phyloP scores from a whole-genome alignment of 35 echinoderm and acorn worm genomes.

The Apostichopus californicus region DNA sequence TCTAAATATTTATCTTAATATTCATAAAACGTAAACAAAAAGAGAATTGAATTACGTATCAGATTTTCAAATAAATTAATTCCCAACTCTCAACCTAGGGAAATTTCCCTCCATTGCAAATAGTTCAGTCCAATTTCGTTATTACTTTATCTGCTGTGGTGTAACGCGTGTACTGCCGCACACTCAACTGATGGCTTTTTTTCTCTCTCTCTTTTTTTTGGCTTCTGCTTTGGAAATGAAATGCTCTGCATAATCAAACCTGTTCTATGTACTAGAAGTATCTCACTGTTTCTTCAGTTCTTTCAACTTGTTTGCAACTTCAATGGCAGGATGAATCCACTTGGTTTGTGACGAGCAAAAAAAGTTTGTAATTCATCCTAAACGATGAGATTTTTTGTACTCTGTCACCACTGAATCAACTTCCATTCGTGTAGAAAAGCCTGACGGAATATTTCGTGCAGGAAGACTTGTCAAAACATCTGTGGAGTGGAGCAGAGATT shows the following conservation, averaged over 20 bases:
- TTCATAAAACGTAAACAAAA: not conserved
- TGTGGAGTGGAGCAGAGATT: not conserved
- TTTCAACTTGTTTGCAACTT: conserved; percentile 54
- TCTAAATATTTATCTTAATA: not conserved
- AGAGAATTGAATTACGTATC: not conserved
- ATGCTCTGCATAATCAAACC: conserved; percentile 49
- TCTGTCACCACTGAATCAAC: conserved; percentile 9
- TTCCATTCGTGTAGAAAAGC: not conserved
- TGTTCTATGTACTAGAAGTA: conserved; percentile 26
- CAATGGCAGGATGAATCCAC: conserved; percentile 19
- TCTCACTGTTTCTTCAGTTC: not conserved
- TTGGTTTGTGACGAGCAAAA: conserved; percentile 3
- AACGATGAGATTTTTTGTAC: not conserved
- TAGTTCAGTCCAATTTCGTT: conserved; percentile 43
- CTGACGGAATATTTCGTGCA: not conserved
- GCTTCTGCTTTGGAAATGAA: conserved; percentile 5
- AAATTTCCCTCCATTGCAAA: not conserved
- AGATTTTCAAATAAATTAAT: conserved; percentile 36
- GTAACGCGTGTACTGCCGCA: conserved; percentile 11
- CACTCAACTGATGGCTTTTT: conserved; percentile 10
- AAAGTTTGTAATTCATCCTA: conserved; percentile 34
- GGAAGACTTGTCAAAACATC: not conserved
- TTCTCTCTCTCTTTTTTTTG: conserved; percentile 12
- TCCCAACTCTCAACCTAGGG: not conserved
- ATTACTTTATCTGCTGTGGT: conserved; percentile 54